Evolutionary conservation across 2,888 invertebrate species (phyloP).

Genomic region (Seira ritae): DNA sequence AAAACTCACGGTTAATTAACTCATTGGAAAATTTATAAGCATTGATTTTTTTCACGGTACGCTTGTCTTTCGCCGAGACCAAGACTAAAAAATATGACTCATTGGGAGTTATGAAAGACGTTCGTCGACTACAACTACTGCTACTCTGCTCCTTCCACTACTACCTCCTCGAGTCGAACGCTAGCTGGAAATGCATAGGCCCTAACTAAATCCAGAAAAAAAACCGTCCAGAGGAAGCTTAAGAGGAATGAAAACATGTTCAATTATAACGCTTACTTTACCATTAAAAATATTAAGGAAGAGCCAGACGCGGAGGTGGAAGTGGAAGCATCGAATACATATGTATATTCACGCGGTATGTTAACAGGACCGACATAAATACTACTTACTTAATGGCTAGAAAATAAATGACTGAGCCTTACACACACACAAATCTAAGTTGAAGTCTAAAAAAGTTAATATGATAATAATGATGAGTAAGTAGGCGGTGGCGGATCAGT

Average conservation of each 20-base stretch:
- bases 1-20: constrained; percentile 51
- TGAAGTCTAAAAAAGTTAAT: too few species aligned
- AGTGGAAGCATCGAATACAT: too few species aligned
- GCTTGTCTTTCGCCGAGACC: not conserved
- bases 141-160: not conserved
- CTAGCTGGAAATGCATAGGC: not conserved
- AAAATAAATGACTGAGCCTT: too few species aligned
- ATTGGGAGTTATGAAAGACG: constrained; percentile 61
- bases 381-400: too few species aligned
- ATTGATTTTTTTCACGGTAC: constrained; percentile 36
- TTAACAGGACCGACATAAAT: too few species aligned
- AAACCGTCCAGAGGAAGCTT: not conserved
- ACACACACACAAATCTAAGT: too few species aligned
- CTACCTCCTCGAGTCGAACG: not conserved
- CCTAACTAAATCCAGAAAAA: not conserved
- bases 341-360: too few species aligned
- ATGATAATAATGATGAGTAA: too few species aligned
- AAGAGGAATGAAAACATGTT: not conserved
- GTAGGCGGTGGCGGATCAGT: too few species aligned
- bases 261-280: constrained; percentile 11
- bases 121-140: not conserved
- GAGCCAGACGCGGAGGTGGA: too few species aligned
- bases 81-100: constrained; percentile 59
- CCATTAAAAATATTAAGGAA: not conserved
- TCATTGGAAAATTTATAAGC: constrained; percentile 37